Base-by-base conservation (phyloP, 2,888 invertebrate genomes). In the Diadegma fenestrale region DNA sequence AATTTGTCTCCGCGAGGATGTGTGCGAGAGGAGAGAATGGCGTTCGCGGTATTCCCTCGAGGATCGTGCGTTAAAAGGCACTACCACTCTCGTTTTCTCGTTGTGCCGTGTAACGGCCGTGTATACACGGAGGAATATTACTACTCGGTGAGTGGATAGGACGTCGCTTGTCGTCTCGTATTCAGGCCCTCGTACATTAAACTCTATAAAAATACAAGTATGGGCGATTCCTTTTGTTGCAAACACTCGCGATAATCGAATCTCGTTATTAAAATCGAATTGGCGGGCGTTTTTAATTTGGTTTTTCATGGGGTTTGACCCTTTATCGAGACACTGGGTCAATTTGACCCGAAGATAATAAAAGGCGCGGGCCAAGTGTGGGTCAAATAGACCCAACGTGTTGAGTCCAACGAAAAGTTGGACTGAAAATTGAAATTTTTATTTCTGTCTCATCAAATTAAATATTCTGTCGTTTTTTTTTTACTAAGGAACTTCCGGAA, bases 41-140 rank as follows among this genome's bases (percentile, higher is more conserved):
- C 72, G 79, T 82, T 71, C 71, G 75, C 71, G 75, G 63, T 82
- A 76, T 66, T 85, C 85, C 85, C 80, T 82, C 82, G 72, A 82
- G 85, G 71, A 85, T 79, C 85, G 80, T 80, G 85, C 85, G 82
- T 85, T 82, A 85, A 85, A 77, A 85, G 82, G 80, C 76, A 82
- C 85, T 75, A 79, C 82, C 85, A 85, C 85, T 85, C 85, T 82
- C 76, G 82, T 82, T 85, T 80, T 82, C 80, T 85, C 77, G 71
- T 80, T 64, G 82, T 64, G 30, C 64, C 51, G 19, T 51, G 41
- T 43, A 51, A 73, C 64, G 51, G 54, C 61, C 79, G 61, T 41
- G 19, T 76, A 37, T 48, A 48, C n/a, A n/a, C 45, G n/a, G 43
- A 64, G 37, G 4, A 64, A 45, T 78, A 78, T 66, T 68, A 82